Evolutionary conservation across 2,888 invertebrate genomes (phyloP), one percentile per base, ranked within the genome.

Genomic region (Drosophila suboccidentalis): DNA sequence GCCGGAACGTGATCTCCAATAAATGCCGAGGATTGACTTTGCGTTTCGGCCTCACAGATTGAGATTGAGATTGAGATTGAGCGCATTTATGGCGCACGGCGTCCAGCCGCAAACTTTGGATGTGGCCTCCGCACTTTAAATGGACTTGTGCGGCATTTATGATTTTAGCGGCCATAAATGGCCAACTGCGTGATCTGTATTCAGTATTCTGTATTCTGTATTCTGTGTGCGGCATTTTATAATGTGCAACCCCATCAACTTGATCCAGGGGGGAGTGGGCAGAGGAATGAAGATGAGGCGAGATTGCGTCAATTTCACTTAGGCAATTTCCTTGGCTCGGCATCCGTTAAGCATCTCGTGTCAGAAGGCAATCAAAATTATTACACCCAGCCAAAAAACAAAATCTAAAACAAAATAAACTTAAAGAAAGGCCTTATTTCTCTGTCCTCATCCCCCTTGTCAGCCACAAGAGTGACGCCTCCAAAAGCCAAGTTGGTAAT

Each of bases 291-390:
- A 38, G 38, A 26, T 34, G 34, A 34, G 11, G 34, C 34, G 11
- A 10, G 10, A 34, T 36, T 36, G 64, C 80, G 68, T 70, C 68
- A 82, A 80, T 78, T 82, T 78, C 75, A 79, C 78, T 72, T 73
- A 60, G 44, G 71, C 74, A 67, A 83, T 85, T 83, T 80, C 80
- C 84, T 73, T 44, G 19, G 19, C n/a, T 11, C 26, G 32, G 22
- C 66, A 71, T 50, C 55, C 73, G 75, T 70, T 80, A 70, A 76
- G 76, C 83, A 82, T 87, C 80, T 88, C 86, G 88, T 88, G 86
- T 80, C 86, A 82, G 69, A 68, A 86, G 86, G 86, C 83, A 83
- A 87, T 87, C 88, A 88, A 82, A 82, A 86, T 81, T 79, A 84
- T 83, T 83, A 73, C 83, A 83, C 81, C 71, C 65, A 77, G 66